Base-by-base conservation (phyloP, 2,888 invertebrate genomes). In the Tenthredo notha region DNA sequence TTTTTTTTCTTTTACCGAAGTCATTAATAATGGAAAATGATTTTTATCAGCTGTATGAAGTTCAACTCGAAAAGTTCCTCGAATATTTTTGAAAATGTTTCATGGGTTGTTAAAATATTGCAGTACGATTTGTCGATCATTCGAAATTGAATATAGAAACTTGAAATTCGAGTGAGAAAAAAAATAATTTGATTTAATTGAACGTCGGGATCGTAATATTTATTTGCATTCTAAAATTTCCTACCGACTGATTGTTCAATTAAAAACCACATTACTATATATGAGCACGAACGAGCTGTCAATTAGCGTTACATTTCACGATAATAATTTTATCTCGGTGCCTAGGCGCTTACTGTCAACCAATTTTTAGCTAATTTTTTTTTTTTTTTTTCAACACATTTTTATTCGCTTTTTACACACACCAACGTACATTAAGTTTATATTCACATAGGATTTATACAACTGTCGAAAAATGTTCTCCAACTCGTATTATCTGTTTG, bases 251-350 rank as follows among this genome's bases (percentile, higher is more conserved):
- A 77, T 77, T 77, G 50, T 77, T 77, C 50, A 77, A 77, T 77
- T 77, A 43, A 74, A 9, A 40, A 21, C 43, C n/a, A 40, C 74
- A 74, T 74, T 43, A 74, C 74, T 43, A 74, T 74, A 10, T 10
- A 43, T 74, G 43, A 74, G 43, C 74, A 74, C 43, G 43, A 74
- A 50, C 77, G 77, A 77, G 29, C 50, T 77, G 77, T 77, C 77
- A 50, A 50, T 50, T 77, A 47, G 2, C 77, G 77, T 77, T 50
- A 77, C 50, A 50, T 77, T 77, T 25, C 29, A 25, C 33, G 47
- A 47, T 77, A 47, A 50, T 77, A 50, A 77, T 77, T 77, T 77
- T 54, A 50, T 21, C 47, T 29, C 21, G 43, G 1, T 33, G 18
- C 6, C 33, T 15, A 43, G 43, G 72, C 72, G 43, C 43, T 33